These are phyloP conservation scores for Molorchus minor DNA, from an alignment of 2,888 invertebrate genomes.

Conservation along the genomic window DNA sequence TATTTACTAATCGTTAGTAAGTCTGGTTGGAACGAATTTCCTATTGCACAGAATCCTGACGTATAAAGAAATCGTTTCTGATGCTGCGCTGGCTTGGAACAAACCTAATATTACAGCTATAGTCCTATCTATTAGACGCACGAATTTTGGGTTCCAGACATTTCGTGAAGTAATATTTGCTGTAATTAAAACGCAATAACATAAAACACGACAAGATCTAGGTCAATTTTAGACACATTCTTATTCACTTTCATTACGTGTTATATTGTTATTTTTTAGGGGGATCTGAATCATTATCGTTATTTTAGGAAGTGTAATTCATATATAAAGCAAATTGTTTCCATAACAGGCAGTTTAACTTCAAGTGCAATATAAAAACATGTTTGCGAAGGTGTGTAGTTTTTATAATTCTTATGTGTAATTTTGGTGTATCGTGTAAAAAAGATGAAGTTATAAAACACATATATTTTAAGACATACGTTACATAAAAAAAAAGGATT, in stretches of 20 bases:
- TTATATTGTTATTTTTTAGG: slow-evolving; percentile 19
- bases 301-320: slow-evolving; percentile 13
- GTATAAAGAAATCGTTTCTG: no score
- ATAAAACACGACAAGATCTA: slow-evolving; percentile 18
- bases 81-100: no score
- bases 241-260: slow-evolving; percentile 29
- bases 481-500: no score
- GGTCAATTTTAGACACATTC: slow-evolving; percentile 31
- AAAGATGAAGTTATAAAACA: not conserved
- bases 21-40: no score
- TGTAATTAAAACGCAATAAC: slow-evolving; percentile 13
- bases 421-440: slow-evolving; percentile 21
- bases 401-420: not conserved
- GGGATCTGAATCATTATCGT: slow-evolving; percentile 13
- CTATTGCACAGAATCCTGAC: no score
- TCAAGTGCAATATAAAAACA: slow-evolving; percentile 2
- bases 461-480: no score
- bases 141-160: slow-evolving; percentile 1
- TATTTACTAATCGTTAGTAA: no score
- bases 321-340: slow-evolving; percentile 19
- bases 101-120: no score
- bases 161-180: slow-evolving; percentile 8
- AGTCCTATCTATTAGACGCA: no score
- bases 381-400: slow-evolving; percentile 28
- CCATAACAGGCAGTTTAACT: not conserved